These are phyloP conservation scores for Leuciscus waleckii DNA, from an alignment of 2,797 vertebrate genomes.

Conservation along the genomic window DNA sequence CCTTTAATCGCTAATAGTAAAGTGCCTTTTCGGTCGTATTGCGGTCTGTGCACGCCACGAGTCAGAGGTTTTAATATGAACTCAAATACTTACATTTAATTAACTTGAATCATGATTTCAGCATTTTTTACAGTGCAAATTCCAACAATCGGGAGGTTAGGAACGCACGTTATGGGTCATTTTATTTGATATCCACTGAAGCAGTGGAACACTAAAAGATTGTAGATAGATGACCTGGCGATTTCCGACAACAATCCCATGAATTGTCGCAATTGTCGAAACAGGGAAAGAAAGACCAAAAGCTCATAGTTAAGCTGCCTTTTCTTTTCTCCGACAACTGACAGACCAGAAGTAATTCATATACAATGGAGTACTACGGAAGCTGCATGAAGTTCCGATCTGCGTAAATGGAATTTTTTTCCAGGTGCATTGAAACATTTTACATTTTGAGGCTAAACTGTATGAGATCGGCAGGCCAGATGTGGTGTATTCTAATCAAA, in stretches of 20 bases:
- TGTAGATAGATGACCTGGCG: background rate
- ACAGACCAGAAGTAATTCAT: background rate
- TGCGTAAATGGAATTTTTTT: background rate
- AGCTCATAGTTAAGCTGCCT: background rate
- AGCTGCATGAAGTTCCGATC: background rate
- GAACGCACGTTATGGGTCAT: background rate
- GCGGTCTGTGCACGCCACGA: no score
- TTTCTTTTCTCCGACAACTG: background rate
- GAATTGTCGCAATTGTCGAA: background rate
- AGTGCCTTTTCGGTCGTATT: no score
- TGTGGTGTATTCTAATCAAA: no score
- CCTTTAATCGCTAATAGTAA: no score
- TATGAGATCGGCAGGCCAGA: background rate
- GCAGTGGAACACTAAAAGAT: background rate
- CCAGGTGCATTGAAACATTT: background rate
- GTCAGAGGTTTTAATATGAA: background rate
- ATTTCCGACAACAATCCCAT: background rate
- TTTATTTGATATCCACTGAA: background rate
- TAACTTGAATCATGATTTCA: no score
- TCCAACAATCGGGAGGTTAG: no score
- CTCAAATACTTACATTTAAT: no score
- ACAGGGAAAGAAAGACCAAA: background rate
- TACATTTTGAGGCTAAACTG: background rate
- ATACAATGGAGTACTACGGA: background rate
- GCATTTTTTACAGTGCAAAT: no score